These are phyloP conservation scores for Blera fallax DNA, from an alignment of 2,888 invertebrate species.

Conservation along the genomic window DNA sequence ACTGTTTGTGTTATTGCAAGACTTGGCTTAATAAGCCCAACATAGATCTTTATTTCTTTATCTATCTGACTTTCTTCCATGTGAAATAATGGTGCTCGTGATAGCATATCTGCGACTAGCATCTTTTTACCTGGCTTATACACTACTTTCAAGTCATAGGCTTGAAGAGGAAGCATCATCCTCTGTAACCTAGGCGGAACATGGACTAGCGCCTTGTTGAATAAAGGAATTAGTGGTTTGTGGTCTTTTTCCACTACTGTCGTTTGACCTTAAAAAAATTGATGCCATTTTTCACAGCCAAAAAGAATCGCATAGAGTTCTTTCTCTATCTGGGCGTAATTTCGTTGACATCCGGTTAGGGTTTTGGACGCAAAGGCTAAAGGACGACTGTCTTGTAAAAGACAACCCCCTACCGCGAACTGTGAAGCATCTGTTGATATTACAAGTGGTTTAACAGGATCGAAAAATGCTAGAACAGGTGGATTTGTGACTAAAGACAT, in stretches of 20 bases:
- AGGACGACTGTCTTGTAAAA: not conserved
- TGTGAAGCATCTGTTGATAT: slow-evolving; percentile 27
- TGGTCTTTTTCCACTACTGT: slow-evolving; percentile 48
- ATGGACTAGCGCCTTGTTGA: slow-evolving; percentile 53
- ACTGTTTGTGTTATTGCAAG: no score
- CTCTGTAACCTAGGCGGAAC: slow-evolving; percentile 59
- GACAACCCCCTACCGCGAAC: slow-evolving; percentile 22
- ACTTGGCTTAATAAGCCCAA: no score
- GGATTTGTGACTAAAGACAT: no score
- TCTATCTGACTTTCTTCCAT: no score
- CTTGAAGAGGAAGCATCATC: slow-evolving; percentile 55
- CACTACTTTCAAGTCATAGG: slow-evolving; percentile 47
- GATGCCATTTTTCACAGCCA: slow-evolving; percentile 65
- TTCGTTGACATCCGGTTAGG: slow-evolving; percentile 51
- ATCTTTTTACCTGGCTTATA: slow-evolving; percentile 62
- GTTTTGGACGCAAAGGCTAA: slow-evolving; percentile 42
- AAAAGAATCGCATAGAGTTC: slow-evolving; percentile 68
- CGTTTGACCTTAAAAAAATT: not conserved
- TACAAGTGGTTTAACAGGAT: no score
- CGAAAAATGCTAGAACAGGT: no score
- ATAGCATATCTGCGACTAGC: no score
- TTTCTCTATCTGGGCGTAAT: slow-evolving; percentile 72
- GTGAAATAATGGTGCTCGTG: no score
- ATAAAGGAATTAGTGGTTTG: slow-evolving; percentile 47
- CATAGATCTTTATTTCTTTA: no score